Conservation (phyloP, 1,140 invertebrate species). For the Whitmania pigra region DNA sequence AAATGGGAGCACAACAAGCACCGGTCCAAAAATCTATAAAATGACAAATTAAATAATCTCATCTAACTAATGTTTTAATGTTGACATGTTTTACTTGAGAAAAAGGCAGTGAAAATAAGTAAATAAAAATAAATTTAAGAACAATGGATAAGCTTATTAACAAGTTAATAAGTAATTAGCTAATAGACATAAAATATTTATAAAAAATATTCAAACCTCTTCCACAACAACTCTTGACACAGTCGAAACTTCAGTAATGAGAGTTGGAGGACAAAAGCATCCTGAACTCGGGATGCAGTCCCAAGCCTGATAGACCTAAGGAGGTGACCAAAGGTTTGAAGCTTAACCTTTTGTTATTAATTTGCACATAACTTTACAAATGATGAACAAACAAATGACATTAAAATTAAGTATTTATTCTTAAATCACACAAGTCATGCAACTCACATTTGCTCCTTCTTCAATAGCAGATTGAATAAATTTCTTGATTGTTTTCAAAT, state of each 20-base stretch:
- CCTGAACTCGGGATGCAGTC: constrained; percentile 29
- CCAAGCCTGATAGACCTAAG: constrained; percentile 34
- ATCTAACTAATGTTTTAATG: background rate
- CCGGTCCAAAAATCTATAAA: constrained; percentile 41
- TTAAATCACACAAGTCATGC: background rate
- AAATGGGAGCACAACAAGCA: constrained; percentile 47
- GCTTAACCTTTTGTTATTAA: background rate
- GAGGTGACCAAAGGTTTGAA: background rate
- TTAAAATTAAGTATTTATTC: constrained; percentile 8
- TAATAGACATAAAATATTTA: background rate
- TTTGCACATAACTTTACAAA: background rate
- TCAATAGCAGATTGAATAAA: constrained; percentile 38
- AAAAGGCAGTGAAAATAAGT: background rate
- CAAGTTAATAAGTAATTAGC: too few species aligned
- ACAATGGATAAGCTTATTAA: constrained; percentile 9
- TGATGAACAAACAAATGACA: background rate
- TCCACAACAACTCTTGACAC: constrained; percentile 40
- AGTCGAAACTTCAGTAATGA: constrained; percentile 43
- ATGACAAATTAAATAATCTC: background rate
- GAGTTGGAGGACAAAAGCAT: constrained; percentile 40
- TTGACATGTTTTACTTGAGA: background rate
- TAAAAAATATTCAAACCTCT: constrained; percentile 32
- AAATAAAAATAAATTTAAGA: constrained; percentile 2
- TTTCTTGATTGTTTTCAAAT: constrained; percentile 34
- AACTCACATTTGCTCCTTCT: constrained; percentile 44